Base-by-base conservation (phyloP, 2,888 invertebrate genomes). In the Saturnia japonica region DNA sequence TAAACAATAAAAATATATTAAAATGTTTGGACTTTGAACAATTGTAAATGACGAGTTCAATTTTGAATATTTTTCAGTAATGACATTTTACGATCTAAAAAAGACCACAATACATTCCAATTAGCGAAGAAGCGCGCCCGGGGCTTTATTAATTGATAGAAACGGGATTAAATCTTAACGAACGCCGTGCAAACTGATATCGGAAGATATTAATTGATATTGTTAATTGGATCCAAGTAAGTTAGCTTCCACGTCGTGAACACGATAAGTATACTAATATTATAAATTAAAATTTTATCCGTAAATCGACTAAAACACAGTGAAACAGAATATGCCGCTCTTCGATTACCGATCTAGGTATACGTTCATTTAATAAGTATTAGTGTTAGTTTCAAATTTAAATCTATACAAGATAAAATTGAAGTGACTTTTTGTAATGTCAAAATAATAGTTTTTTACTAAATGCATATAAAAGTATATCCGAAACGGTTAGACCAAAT, bases 121-220 rank as follows among this genome's bases (percentile, higher is more conserved):
- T 60, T 60, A 60, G 25, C 57, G 57, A 60, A 60, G 57, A 34
- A 34, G 8, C 45, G 45, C 45, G n/a, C 57, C 68, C 69, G 70
- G 57, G 72, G 73, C 70, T 66, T 71, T 71, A 74, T 72, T 79
- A 75, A 79, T 78, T 76, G 72, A 69, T 70, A 68, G 76, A 78
- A 81, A 78, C 75, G 73, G 72, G 67, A 77, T 79, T 78, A 74
- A 76, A 76, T 71, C 77, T 77, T 78, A 81, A 81, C 80, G 75
- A 76, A 64, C 66, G 14, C 40, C 22, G 42, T 57, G 70, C 11
- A 22, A 69, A 69, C 22, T 64, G 28, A 47, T 25, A 68, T 47
- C 34, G 43, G 25, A 28, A 19, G 43, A 54, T 67, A 70, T 70
- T 67, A 22, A 64, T 69, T 69, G 47, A 47, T 64, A 69, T 62